Percentiles rank a stretch among this genome's conserved stretches.
These are phyloP conservation scores for Silurus glanis DNA, from an alignment of 2,113 vertebrate species.

Conservation along the genomic window DNA sequence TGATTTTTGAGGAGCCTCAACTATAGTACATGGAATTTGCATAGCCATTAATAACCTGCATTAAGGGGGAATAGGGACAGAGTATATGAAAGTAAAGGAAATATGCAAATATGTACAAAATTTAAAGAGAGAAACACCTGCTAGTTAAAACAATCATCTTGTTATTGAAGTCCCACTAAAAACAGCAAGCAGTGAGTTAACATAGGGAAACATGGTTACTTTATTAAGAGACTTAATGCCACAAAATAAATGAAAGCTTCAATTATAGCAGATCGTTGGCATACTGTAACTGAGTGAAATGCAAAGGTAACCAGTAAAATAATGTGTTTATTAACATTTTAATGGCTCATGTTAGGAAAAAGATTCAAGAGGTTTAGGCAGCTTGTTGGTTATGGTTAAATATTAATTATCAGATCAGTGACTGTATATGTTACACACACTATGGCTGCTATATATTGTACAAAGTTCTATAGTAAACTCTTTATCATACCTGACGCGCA, in stretches of 20 bases:
- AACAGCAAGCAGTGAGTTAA: neutral
- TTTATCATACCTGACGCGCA: no score
- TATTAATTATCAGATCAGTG: neutral
- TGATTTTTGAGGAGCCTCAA: neutral
- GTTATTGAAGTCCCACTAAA: neutral
- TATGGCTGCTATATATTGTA: no score
- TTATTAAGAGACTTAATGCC: neutral
- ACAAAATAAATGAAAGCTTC: neutral
- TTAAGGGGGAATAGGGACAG: no score
- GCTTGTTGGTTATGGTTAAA: neutral
- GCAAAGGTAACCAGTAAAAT: neutral
- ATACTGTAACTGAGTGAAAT: neutral
- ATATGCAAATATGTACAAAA: constrained; percentile 8
- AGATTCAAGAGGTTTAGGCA: neutral
- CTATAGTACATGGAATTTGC: constrained; percentile 4
- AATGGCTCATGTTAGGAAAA: neutral
- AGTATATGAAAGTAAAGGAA: neutral
- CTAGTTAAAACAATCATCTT: neutral
- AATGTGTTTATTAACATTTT: neutral
- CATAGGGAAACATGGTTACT: neutral
- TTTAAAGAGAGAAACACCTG: neutral
- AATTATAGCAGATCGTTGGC: neutral
- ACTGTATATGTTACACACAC: neutral
- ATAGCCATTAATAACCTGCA: constrained; percentile 12
- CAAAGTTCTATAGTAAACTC: no score